Evolutionary conservation across 2,113 vertebrate genomes (phyloP).

Genomic region (Erythrocercus mccallii): DNA sequence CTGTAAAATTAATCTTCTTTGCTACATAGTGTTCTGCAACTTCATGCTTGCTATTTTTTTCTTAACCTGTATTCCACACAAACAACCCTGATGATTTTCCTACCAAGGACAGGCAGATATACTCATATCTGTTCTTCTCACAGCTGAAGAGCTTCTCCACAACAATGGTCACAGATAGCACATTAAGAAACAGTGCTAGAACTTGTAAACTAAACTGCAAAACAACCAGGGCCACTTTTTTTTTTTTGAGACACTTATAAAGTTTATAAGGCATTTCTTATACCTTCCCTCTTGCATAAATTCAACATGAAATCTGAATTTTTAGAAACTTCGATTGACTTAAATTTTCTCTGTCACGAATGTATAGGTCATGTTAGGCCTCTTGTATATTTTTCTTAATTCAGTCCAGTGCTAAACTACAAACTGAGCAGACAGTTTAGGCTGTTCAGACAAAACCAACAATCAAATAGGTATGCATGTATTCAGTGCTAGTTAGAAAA

Average conservation of each 20-base stretch:
- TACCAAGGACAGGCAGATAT: fast-evolving
- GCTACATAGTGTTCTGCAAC: background rate
- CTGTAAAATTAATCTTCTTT: background rate
- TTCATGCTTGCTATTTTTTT: background rate
- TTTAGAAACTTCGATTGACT: background rate
- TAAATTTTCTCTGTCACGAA: background rate
- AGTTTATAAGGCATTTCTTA: background rate
- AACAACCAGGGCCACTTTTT: background rate
- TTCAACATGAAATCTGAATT: background rate
- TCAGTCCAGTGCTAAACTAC: background rate
- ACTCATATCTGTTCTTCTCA: background rate
- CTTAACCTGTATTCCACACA: background rate
- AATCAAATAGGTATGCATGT: background rate
- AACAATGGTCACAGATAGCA: background rate
- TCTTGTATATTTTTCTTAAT: background rate
- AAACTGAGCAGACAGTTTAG: background rate
- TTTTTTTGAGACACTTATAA: background rate
- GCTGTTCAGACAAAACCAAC: background rate
- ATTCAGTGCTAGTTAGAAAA: background rate
- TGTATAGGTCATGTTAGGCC: background rate
- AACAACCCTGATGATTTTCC: background rate
- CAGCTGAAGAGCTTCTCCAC: background rate
- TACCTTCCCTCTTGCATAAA: background rate
- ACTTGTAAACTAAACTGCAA: background rate
- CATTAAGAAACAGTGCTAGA: background rate